Conservation (phyloP, 2,797 vertebrate species). For the Clamator glandarius region DNA sequence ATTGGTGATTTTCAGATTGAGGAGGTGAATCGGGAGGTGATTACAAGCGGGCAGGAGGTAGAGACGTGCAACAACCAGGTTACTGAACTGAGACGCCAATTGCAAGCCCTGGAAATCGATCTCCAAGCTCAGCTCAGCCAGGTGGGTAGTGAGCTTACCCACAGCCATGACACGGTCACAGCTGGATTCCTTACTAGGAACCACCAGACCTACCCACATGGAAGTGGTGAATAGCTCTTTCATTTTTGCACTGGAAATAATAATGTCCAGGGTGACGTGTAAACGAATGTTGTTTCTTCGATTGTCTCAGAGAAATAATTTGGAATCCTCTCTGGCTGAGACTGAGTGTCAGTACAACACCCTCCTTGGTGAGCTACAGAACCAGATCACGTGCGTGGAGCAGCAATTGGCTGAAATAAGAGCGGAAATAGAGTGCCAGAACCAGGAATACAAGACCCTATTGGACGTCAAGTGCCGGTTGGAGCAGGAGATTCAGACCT, state of each 20-base stretch:
- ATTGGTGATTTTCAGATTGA: constrained; percentile 70
- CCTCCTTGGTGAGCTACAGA: constrained; percentile 85
- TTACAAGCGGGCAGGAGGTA: constrained; percentile 75
- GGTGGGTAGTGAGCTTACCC: constrained; percentile 71
- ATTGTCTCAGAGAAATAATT: constrained; percentile 78
- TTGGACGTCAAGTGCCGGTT: constrained; percentile 89
- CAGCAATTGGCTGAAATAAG: constrained; percentile 82
- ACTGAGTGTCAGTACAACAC: constrained; percentile 88
- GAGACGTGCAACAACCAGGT: constrained; percentile 88
- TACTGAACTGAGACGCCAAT: constrained; percentile 84
- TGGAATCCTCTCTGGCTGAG: constrained; percentile 87
- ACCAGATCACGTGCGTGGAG: constrained; percentile 81
- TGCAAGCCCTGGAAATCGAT: constrained; percentile 93
- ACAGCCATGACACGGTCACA: rapidly evolving
- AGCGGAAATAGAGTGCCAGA: constrained; percentile 83
- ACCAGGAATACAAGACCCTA: constrained; percentile 85
- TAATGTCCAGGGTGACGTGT: background rate
- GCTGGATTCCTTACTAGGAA: background rate
- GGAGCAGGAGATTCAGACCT: constrained; percentile 92
- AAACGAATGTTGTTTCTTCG: background rate
- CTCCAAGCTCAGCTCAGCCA: constrained; percentile 93
- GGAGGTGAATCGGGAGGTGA: constrained; percentile 80
- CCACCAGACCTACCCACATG: background rate
- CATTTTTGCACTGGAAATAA: background rate
- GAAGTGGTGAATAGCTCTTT: background rate